Evolutionary conservation across 2,888 invertebrate genomes (phyloP), one percentile per base, ranked within the genome.

Genomic region (Pristionchus arcanus): DNA sequence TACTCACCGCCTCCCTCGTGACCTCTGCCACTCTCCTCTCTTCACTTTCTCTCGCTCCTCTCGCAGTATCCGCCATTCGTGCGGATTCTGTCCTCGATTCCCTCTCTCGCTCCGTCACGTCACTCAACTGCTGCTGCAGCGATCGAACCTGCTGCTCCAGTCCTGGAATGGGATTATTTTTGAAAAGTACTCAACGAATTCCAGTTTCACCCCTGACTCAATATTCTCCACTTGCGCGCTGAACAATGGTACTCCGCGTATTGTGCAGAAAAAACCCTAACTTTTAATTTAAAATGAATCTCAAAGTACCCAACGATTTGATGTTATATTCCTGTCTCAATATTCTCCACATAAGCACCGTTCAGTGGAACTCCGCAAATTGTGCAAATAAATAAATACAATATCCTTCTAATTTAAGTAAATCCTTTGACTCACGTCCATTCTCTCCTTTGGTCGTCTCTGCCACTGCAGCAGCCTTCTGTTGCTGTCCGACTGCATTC

Each of bases 1-100:
- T 28, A 68, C 77, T 77, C 3, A 86, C 86, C 34, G 66, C 66
- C n/a, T 86, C 66, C 25, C 63, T 34, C n/a, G 86, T 86, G 37
- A 42, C 34, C 37, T 86, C 86, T 0, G 37, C 37, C 42, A 86
- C 66, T 28, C 19, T n/a, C n/a, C 34, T 86, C 37, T 86, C 86
- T 13, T 63, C 86, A 16, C 28, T 63, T 19, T 19, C 42, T 15
- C 86, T n/a, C n/a, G 86, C 86, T 25, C n/a, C 25, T 16, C 66
- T 25, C 66, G 86, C 86, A 0, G 63, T 19, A 4, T 86, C 86
- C 86, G 86, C 86, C n/a, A 34, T 42, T 49, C 86, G 55, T 13
- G 66, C 37, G 19, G 86, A 25, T 37, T 86, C 86, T 25, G 28
- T 15, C 16, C 86, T 66, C 63, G 66, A 13, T n/a, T 63, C 37